A percentile compares a stretch with the other conserved stretches of the same genome.
Conservation (phyloP, 2,888 invertebrate genomes). For the Tenthredo livida region DNA sequence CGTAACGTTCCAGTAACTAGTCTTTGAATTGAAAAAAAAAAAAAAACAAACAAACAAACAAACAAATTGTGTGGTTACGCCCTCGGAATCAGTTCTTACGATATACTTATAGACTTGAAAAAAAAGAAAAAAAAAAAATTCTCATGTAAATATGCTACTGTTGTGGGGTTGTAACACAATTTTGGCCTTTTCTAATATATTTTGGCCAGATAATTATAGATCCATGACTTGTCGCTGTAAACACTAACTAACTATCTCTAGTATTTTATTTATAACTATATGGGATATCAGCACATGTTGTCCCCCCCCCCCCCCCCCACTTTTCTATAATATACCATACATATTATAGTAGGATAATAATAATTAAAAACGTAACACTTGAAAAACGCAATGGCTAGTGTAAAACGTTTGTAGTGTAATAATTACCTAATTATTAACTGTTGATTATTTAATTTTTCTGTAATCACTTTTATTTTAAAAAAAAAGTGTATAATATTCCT, state of each 20-base stretch:
- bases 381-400: constrained; percentile 11
- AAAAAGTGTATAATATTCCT: constrained; percentile 36
- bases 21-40: constrained; percentile 63
- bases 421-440: constrained; percentile 4
- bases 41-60: neutral
- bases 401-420: neutral
- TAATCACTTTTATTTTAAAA: constrained; percentile 31
- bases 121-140: too few species aligned
- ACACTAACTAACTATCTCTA: neutral
- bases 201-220: constrained; percentile 4
- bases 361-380: neutral
- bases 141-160: constrained; percentile 37
- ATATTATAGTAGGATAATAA: constrained; percentile 21
- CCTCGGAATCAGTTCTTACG: constrained; percentile 66
- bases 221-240: constrained; percentile 33
- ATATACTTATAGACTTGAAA: constrained; percentile 12
- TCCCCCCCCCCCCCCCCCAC: neutral
- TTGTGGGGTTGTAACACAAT: constrained; percentile 1
- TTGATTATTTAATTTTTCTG: constrained; percentile 14
- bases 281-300: neutral
- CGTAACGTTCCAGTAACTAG: constrained; percentile 70
- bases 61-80: constrained; percentile 71
- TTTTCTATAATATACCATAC: constrained; percentile 1
- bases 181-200: constrained; percentile 2
- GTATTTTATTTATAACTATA: neutral